Conservation (phyloP, 1,140 invertebrate species). For the Anagrus nilaparvatae region DNA sequence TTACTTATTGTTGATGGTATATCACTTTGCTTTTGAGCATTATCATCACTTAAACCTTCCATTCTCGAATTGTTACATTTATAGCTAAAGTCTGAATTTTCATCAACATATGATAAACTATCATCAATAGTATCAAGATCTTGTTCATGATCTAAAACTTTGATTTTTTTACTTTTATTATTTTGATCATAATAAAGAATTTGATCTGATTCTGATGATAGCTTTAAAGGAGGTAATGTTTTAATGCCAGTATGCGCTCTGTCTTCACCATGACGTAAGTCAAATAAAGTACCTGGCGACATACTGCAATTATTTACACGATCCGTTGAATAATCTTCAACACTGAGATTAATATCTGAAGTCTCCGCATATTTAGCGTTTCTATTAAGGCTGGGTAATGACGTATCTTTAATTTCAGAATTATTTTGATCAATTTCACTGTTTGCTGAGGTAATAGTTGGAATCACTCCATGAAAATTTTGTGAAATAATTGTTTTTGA, state of each 20-base stretch:
- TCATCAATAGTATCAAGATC: slow-evolving; percentile 9
- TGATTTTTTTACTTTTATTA: slow-evolving; percentile 8
- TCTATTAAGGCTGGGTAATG: no score
- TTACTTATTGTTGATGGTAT: slow-evolving; percentile 32
- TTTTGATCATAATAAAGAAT: not conserved
- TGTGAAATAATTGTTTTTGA: slow-evolving; percentile 1
- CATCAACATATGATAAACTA: slow-evolving; percentile 5
- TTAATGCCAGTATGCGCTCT: slow-evolving; percentile 39
- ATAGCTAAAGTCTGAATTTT: not conserved
- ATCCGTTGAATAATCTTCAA: slow-evolving; percentile 19
- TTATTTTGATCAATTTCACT: slow-evolving; percentile 3
- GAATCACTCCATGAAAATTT: not conserved
- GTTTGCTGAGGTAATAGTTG: not conserved
- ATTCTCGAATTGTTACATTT: slow-evolving; percentile 3
- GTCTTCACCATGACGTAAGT: slow-evolving; percentile 34
- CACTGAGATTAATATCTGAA: slow-evolving; percentile 1
- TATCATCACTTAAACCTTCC: not conserved
- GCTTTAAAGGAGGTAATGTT: slow-evolving; percentile 43
- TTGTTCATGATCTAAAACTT: slow-evolving; percentile 4
- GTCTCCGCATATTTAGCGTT: no score
- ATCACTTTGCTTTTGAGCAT: not conserved
- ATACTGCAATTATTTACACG: slow-evolving; percentile 28
- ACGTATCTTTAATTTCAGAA: slow-evolving; percentile 10
- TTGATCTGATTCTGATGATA: slow-evolving; percentile 12
- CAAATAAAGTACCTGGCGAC: slow-evolving; percentile 36